phyloP scores from a whole-genome alignment of 2,888 invertebrate species.

The Athripsodes cinereus region DNA sequence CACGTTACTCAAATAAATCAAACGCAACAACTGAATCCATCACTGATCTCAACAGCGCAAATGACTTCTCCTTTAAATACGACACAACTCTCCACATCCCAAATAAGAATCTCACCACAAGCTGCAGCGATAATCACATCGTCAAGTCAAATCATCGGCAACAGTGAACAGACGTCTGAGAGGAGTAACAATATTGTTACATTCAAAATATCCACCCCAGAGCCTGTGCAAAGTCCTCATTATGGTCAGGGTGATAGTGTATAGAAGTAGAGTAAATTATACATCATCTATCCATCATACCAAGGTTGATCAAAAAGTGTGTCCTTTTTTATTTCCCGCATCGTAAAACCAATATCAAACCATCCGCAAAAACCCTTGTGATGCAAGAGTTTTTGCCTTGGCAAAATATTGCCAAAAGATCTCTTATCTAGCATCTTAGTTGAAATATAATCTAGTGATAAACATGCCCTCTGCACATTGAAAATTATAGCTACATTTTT shows the following conservation, averaged over 20 bases:
- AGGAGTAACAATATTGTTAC: too few relatives aligned
- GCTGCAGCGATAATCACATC: not conserved
- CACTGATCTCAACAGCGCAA: not conserved
- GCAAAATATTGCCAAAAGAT: too few relatives aligned
- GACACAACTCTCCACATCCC: not conserved
- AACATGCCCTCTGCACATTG: too few relatives aligned
- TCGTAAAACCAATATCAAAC: too few relatives aligned
- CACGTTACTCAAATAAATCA: not conserved
- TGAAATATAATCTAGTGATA: too few relatives aligned
- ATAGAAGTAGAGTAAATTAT: not conserved
- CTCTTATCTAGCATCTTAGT: too few relatives aligned
- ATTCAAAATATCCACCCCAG: not conserved
- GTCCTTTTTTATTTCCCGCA: too few relatives aligned
- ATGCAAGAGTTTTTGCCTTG: too few relatives aligned
- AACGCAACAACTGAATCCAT: not conserved
- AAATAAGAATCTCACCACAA: not conserved
- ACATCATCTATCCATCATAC: too few relatives aligned
- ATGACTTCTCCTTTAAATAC: not conserved
- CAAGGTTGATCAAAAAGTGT: too few relatives aligned
- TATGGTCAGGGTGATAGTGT: not conserved
- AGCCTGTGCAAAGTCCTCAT: not conserved
- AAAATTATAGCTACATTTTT: too few relatives aligned
- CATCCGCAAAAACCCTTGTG: too few relatives aligned
- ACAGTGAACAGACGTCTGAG: not conserved
- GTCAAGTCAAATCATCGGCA: not conserved